Evolutionary conservation across 2,113 vertebrate species (phyloP).

Genomic region (Myocastor coypus): DNA sequence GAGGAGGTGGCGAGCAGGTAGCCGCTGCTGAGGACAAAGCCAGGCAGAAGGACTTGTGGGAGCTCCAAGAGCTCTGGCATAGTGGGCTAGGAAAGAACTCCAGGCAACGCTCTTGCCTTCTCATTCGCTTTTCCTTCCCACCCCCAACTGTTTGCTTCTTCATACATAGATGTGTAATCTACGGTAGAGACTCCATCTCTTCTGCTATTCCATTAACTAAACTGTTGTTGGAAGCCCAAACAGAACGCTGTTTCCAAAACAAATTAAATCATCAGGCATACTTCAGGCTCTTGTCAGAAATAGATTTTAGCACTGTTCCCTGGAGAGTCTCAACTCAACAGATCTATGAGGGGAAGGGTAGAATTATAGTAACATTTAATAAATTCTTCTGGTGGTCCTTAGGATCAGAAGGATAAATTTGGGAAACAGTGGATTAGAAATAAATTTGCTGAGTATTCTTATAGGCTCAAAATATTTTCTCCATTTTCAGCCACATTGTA

Average conservation of each 20-base stretch:
- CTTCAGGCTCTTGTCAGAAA: background rate
- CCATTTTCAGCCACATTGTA: slow-evolving; percentile 45
- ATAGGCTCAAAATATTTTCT: background rate
- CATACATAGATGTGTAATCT: background rate
- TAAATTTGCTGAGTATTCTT: slow-evolving; percentile 25
- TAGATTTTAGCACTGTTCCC: background rate
- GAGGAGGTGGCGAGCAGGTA: background rate
- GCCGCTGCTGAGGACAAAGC: background rate
- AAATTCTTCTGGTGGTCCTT: slow-evolving; percentile 5
- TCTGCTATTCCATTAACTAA: background rate
- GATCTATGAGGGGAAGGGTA: background rate
- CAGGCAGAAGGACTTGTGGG: background rate
- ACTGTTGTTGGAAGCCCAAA: background rate
- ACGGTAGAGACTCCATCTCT: background rate
- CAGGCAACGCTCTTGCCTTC: background rate
- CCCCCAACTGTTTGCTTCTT: background rate
- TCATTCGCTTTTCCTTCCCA: background rate
- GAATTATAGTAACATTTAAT: background rate
- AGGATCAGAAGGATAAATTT: slow-evolving; percentile 13
- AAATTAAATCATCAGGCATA: background rate
- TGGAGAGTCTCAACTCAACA: background rate
- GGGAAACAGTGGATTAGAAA: slow-evolving; percentile 20
- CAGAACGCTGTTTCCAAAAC: slow-evolving; percentile 43
- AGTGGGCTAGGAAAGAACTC: background rate
- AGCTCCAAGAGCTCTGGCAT: background rate